Percentiles rank a stretch among this genome's conserved stretches.
Conservation (phyloP, 2,797 vertebrate genomes). For the Anguilla megastoma region DNA sequence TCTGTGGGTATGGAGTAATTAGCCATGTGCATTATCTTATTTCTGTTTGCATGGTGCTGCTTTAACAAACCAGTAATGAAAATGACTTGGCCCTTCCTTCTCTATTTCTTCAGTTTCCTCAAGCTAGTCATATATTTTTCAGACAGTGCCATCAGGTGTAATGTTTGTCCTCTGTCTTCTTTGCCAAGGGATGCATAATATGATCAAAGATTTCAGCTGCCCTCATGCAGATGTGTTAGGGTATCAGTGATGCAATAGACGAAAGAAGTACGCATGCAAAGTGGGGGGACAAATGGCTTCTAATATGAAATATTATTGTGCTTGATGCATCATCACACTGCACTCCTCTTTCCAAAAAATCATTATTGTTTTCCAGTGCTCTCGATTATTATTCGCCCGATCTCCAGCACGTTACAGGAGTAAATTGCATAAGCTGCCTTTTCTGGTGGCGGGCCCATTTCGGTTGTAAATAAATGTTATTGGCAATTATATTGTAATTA, state of each 20-base stretch:
- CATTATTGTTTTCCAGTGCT: background rate
- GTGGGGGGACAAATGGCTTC: constrained; percentile 15
- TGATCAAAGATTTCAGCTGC: constrained; percentile 22
- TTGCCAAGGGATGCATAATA: constrained; percentile 70
- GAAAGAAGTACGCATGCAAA: background rate
- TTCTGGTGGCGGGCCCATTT: constrained; percentile 1
- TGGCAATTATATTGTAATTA: constrained; percentile 15
- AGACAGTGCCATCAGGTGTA: constrained; percentile 42
- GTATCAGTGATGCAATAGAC: constrained; percentile 16
- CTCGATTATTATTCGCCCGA: background rate
- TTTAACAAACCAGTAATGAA: constrained; percentile 43
- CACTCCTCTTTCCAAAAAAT: no score
- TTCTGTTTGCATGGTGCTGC: background rate
- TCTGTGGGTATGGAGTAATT: constrained; percentile 31
- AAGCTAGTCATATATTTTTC: constrained; percentile 48
- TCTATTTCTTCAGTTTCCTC: constrained; percentile 67
- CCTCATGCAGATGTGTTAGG: constrained; percentile 68
- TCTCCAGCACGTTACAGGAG: background rate
- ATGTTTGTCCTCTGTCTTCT: constrained; percentile 38
- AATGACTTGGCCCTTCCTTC: constrained; percentile 71
- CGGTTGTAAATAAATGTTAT: constrained; percentile 9
- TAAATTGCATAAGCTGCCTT: background rate
- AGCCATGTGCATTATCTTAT: background rate
- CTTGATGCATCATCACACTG: background rate
- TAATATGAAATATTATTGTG: background rate